Conservation (phyloP, 1,140 invertebrate genomes). For the Carcinoscorpius rotundicauda region DNA sequence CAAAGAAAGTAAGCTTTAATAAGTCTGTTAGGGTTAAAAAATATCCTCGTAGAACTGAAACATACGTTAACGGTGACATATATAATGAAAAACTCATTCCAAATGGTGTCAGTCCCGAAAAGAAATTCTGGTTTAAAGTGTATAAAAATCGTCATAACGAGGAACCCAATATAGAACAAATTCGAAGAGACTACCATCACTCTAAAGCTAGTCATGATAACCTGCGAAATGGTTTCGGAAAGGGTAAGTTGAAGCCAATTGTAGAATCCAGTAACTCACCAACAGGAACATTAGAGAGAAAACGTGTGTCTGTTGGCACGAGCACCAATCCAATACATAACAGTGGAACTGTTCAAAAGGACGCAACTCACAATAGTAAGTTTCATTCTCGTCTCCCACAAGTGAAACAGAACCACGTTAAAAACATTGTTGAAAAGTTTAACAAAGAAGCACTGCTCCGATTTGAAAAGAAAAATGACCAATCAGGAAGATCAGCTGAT, state of each 20-base stretch:
- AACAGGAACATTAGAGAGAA: no score
- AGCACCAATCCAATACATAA: no score
- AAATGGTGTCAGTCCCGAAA: conserved; percentile 8
- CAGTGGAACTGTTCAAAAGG: no score
- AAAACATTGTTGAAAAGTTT: conserved; percentile 17
- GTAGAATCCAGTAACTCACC: conserved; percentile 14
- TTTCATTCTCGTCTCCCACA: conserved; percentile 14
- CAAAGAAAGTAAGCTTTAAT: conserved; percentile 22
- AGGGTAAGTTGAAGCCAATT: conserved; percentile 5
- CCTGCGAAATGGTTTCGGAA: background rate
- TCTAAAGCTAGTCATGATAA: conserved; percentile 13
- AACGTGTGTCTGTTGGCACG: no score
- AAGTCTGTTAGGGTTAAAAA: conserved; percentile 19
- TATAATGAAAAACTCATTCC: conserved; percentile 3
- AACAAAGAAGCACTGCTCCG: conserved; percentile 18
- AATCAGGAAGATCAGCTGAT: conserved; percentile 9
- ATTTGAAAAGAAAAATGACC: conserved; percentile 1
- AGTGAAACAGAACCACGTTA: conserved; percentile 15
- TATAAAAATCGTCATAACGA: conserved; percentile 19
- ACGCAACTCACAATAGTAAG: conserved; percentile 6
- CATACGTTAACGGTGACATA: background rate
- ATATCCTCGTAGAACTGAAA: conserved; percentile 11
- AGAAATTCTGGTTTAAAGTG: conserved; percentile 20
- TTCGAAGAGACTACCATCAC: conserved; percentile 1
- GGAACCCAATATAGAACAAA: conserved; percentile 10